phyloP scores from a whole-genome alignment of 1,140 invertebrate genomes.

The Steinernema khuongi region DNA sequence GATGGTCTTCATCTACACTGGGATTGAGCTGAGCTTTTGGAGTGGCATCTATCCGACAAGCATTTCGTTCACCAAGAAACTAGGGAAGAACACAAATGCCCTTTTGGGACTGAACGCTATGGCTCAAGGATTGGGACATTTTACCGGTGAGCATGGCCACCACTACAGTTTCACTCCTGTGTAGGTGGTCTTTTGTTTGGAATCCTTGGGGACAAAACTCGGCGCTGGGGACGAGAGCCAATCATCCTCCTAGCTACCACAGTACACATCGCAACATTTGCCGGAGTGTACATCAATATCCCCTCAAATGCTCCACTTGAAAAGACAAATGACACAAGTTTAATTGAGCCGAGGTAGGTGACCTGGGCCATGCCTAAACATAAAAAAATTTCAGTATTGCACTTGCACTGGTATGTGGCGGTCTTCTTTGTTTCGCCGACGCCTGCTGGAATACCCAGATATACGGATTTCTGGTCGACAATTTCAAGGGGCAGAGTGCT shows the following conservation, averaged over 20 bases:
- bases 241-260: constrained; percentile 78
- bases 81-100: constrained; percentile 39
- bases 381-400: constrained; percentile 61
- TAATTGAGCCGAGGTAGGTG: constrained; percentile 63
- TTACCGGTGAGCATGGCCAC: constrained; percentile 26
- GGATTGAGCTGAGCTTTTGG: constrained; percentile 44
- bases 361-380: background rate
- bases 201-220: constrained; percentile 77
- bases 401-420: constrained; percentile 80
- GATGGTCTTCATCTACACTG: constrained; percentile 46
- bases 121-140: constrained; percentile 42
- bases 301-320: constrained; percentile 72
- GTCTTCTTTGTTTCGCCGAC: constrained; percentile 76
- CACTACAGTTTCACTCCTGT: constrained; percentile 20
- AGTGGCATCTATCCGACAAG: constrained; percentile 48
- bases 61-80: constrained; percentile 38
- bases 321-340: constrained; percentile 64
- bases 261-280: constrained; percentile 73
- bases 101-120: constrained; percentile 49
- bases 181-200: constrained; percentile 77
- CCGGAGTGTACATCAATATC: constrained; percentile 78
- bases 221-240: constrained; percentile 52
- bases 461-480: constrained; percentile 79
- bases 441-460: constrained; percentile 65
- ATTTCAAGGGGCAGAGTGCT: constrained; percentile 78